Evolutionary conservation across 2,888 invertebrate species (phyloP).

Genomic region (Netelia melanura): DNA sequence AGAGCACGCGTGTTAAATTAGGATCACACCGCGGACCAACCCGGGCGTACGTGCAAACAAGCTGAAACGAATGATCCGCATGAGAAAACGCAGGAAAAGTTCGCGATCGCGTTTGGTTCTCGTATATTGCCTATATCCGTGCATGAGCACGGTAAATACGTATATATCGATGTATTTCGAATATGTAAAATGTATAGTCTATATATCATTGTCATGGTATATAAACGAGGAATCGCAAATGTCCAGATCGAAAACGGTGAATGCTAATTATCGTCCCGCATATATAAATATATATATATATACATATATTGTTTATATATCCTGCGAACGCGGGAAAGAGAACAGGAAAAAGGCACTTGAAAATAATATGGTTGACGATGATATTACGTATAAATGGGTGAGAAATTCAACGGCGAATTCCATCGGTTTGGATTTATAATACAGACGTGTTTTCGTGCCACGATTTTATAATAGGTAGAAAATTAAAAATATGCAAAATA

Average conservation of each 20-base stretch:
- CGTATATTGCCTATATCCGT: slow-evolving; percentile 28
- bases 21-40: slow-evolving; percentile 66
- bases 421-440: neutral
- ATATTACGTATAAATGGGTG: neutral
- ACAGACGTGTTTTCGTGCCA: no score
- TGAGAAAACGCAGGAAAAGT: slow-evolving; percentile 71
- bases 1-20: slow-evolving; percentile 74
- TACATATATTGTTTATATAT: neutral
- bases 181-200: neutral
- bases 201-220: slow-evolving; percentile 4
- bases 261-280: slow-evolving; percentile 23
- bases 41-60: slow-evolving; percentile 73
- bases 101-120: slow-evolving; percentile 52
- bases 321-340: neutral
- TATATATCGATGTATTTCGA: neutral
- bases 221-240: neutral
- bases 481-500: no score
- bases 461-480: no score
- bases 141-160: neutral
- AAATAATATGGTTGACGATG: neutral
- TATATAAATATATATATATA: neutral
- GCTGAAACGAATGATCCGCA: slow-evolving; percentile 75
- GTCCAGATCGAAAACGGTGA: slow-evolving; percentile 7
- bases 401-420: neutral
- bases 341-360: neutral